phyloP scores from a whole-genome alignment of 2,113 vertebrate genomes.

The Tor tambroides region DNA sequence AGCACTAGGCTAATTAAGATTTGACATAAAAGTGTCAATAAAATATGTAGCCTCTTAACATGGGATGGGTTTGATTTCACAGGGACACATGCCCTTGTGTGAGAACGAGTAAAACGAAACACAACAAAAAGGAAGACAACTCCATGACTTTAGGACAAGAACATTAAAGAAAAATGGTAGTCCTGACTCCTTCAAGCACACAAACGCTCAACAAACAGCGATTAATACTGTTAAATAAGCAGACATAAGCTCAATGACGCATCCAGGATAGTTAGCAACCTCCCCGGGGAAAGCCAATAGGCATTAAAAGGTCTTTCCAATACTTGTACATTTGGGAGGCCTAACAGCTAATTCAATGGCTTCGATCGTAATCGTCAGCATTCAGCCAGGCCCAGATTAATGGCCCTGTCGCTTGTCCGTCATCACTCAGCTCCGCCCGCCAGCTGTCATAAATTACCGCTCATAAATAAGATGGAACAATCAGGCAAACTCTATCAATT shows the following conservation, averaged over 20 bases:
- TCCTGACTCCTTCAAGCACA: neutral
- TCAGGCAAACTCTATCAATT: constrained; percentile 96
- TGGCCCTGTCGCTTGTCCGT: constrained; percentile 81
- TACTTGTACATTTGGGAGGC: constrained; percentile 88
- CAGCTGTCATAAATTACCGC: constrained; percentile 95
- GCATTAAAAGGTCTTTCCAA: constrained; percentile 98
- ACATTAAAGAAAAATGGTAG: neutral
- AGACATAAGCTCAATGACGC: neutral
- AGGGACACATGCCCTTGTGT: constrained; percentile 71
- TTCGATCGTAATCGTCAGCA: constrained; percentile 91
- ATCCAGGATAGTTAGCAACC: constrained; percentile 75
- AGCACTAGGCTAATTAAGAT: constrained; percentile 78
- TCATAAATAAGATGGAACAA: constrained; percentile 99
- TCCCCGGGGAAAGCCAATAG: constrained; percentile 88
- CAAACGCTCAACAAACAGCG: neutral
- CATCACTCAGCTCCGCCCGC: constrained; percentile 90
- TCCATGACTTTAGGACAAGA: constrained; percentile 1
- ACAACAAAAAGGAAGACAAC: neutral
- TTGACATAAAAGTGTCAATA: constrained; percentile 81
- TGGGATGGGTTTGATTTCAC: constrained; percentile 67
- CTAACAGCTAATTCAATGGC: constrained; percentile 96
- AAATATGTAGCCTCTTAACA: constrained; percentile 75
- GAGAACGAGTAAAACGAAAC: constrained; percentile 23
- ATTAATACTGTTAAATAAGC: neutral
- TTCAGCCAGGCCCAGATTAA: constrained; percentile 90